Evolutionary conservation across 2,113 vertebrate species (phyloP).

Genomic region (Peromyscus californicus): DNA sequence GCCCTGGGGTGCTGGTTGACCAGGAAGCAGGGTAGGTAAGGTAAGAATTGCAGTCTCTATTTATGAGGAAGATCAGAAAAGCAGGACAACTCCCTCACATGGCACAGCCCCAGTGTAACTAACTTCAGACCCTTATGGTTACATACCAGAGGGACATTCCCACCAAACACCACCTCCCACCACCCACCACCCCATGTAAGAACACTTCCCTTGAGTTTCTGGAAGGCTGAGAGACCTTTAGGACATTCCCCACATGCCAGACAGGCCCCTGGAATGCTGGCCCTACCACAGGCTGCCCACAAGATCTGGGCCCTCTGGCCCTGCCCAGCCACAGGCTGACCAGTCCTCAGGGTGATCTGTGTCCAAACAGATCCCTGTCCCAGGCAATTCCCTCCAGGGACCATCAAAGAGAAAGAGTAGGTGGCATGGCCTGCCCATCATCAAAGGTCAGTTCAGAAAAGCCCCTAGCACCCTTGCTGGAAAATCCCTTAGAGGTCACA

Average conservation of each 20-base stretch:
- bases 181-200: not conserved
- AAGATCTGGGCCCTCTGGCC: not conserved
- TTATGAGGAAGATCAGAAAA: not conserved
- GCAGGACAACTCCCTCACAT: no score
- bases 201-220: conserved; percentile 59
- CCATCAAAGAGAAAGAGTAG: not conserved
- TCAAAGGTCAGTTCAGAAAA: not conserved
- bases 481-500: not conserved
- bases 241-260: conserved; percentile 78
- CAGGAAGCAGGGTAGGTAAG: not conserved
- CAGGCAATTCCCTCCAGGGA: not conserved
- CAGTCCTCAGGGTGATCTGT: not conserved
- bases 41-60: not conserved
- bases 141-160: not conserved
- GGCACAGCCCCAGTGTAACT: not conserved
- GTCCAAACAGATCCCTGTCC: no score
- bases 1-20: not conserved
- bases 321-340: not conserved
- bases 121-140: not conserved
- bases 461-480: not conserved
- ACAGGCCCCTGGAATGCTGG: conserved; percentile 76
- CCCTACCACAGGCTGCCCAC: conserved; percentile 73
- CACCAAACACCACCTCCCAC: not conserved
- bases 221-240: conserved; percentile 23
- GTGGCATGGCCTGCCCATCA: not conserved